phyloP scores from a whole-genome alignment of 2,888 invertebrate genomes.

The Chymomyza fuscimana region DNA sequence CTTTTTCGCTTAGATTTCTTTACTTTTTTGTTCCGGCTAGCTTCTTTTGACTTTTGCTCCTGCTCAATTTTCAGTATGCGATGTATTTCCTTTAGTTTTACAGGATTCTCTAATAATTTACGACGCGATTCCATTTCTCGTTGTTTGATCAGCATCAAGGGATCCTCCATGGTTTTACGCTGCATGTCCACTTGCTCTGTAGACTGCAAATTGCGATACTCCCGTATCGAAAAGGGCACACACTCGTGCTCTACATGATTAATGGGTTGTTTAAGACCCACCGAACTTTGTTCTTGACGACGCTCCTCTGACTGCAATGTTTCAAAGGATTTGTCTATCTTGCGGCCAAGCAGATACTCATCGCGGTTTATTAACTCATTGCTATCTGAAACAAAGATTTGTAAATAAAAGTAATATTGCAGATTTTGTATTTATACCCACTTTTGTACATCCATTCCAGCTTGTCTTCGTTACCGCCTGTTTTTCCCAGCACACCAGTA shows the following conservation, averaged over 20 bases:
- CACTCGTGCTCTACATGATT: conserved; percentile 88
- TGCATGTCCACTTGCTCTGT: conserved; percentile 90
- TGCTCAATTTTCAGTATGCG: conserved; percentile 86
- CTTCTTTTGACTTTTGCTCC: conserved; percentile 41
- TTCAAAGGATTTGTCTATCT: conserved; percentile 87
- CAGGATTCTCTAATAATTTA: conserved; percentile 93
- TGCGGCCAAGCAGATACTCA: conserved; percentile 91
- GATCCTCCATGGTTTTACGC: conserved; percentile 95
- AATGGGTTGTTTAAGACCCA: conserved; percentile 80
- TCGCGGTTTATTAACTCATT: conserved; percentile 84
- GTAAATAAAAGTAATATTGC: not conserved
- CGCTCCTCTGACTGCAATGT: conserved; percentile 82
- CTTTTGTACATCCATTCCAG: conserved; percentile 95
- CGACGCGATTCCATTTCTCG: conserved; percentile 92
- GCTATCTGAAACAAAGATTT: conserved; percentile 51
- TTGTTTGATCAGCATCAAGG: conserved; percentile 92
- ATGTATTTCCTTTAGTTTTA: conserved; percentile 92
- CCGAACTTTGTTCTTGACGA: conserved; percentile 59
- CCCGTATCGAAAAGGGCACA: conserved; percentile 87
- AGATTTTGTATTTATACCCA: conserved; percentile 40
- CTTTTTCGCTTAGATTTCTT: conserved; percentile 69
- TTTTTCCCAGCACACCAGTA: conserved; percentile 80
- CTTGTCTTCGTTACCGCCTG: conserved; percentile 81
- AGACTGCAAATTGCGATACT: conserved; percentile 79
- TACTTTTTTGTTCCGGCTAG: conserved; percentile 50